Conservation (phyloP, 1,140 invertebrate species). For the Magallana angulata region DNA sequence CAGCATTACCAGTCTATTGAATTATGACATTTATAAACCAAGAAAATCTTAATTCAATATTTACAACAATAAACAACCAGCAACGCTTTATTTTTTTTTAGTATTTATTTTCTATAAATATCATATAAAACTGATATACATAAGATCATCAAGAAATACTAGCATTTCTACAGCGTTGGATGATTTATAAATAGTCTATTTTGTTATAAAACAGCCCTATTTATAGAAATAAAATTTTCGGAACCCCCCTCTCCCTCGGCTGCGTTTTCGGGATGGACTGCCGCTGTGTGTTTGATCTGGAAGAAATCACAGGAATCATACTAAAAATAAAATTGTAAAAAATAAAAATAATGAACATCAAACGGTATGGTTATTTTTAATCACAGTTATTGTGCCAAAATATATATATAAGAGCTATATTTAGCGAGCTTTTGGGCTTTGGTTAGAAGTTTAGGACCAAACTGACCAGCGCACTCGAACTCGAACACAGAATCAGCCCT, state of each 20-base stretch:
- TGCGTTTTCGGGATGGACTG: not conserved
- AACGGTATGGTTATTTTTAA: no score
- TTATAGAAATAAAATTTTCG: conserved; percentile 30
- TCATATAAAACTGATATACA: conserved; percentile 4
- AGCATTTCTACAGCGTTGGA: conserved; percentile 6
- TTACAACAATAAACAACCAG: no score
- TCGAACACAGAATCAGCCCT: conserved; percentile 29
- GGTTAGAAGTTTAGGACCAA: no score
- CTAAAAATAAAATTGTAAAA: no score
- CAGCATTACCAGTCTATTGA: no score
- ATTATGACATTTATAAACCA: no score
- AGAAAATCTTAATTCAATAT: no score
- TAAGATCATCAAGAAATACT: not conserved
- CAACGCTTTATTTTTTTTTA: not conserved
- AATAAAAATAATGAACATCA: no score
- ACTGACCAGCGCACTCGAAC: conserved; percentile 17
- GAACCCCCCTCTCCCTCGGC: not conserved
- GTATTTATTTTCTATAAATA: conserved; percentile 24
- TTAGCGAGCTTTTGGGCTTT: no score
- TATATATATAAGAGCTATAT: no score
- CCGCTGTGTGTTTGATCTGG: not conserved
- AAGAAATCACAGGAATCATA: not conserved
- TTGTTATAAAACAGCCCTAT: not conserved
- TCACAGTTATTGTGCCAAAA: no score
- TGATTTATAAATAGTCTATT: not conserved